These are phyloP conservation scores for Synanthedon vespiformis DNA, from an alignment of 2,888 invertebrate genomes.

Conservation along the genomic window DNA sequence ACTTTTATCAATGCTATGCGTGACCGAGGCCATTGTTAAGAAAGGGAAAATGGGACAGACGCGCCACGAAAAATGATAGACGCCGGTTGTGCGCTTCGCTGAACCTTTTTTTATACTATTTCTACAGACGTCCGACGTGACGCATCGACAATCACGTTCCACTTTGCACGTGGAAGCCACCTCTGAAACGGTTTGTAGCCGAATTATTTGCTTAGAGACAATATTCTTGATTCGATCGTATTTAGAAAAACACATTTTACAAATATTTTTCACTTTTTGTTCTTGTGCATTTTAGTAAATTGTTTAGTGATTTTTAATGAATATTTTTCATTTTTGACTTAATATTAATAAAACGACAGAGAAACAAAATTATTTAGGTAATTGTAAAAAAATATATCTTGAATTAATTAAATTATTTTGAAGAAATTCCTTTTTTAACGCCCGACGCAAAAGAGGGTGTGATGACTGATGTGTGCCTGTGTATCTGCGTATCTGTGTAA, in stretches of 20 bases:
- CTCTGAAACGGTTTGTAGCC: not conserved
- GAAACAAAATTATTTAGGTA: no score
- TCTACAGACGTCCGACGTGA: conserved; percentile 18
- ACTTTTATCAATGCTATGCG: conserved; percentile 52
- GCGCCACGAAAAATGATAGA: conserved; percentile 46
- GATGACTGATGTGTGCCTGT: no score
- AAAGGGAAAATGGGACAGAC: conserved; percentile 61
- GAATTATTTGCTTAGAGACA: not conserved
- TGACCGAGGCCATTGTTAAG: conserved; percentile 65
- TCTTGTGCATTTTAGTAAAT: no score
- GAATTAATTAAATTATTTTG: no score
- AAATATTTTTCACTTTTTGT: not conserved
- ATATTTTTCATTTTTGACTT: conserved; percentile 24
- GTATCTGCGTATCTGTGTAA: no score
- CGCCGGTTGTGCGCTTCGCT: conserved; percentile 43
- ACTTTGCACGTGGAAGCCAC: conserved; percentile 22
- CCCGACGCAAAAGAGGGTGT: no score
- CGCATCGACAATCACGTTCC: conserved; percentile 39
- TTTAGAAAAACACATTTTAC: not conserved
- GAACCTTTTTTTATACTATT: conserved; percentile 21
- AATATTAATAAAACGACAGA: conserved; percentile 5
- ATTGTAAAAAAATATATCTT: no score
- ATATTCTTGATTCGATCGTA: not conserved
- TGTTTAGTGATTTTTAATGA: not conserved
- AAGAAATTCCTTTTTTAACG: no score